These are phyloP conservation scores for Tolmerus cingulatus DNA, from an alignment of 2,888 invertebrate genomes.

Conservation along the genomic window DNA sequence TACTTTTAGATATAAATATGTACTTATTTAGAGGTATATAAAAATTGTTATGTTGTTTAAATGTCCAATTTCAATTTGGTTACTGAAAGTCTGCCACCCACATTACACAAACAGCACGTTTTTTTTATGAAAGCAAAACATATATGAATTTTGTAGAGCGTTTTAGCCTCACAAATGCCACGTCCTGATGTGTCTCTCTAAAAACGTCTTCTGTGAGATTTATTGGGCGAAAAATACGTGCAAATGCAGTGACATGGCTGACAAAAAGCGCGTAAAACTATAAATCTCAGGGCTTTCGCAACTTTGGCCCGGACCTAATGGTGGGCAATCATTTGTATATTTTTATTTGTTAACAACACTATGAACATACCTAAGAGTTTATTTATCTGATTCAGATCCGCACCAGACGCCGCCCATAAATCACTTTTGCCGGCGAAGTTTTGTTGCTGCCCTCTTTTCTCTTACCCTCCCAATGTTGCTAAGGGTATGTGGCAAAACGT, in stretches of 20 bases:
- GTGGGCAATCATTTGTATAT: conserved; percentile 49
- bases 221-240: conserved; percentile 29
- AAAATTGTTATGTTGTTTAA: background rate
- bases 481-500: conserved; percentile 44
- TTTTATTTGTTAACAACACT: conserved; percentile 49
- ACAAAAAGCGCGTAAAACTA: conserved; percentile 38
- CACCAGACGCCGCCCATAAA: conserved; percentile 48
- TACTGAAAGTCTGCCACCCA: background rate
- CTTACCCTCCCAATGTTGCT: background rate
- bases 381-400: conserved; percentile 49
- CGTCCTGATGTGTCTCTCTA: background rate
- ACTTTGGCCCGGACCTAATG: conserved; percentile 40
- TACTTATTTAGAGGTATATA: too few relatives aligned
- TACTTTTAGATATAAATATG: too few relatives aligned
- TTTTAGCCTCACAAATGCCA: background rate
- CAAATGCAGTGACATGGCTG: conserved; percentile 29
- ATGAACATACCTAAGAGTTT: conserved; percentile 49
- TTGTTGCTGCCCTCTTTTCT: background rate
- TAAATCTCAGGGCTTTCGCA: conserved; percentile 24
- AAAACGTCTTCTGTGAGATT: background rate
- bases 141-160: background rate
- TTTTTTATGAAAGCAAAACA: background rate
- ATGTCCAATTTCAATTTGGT: background rate
- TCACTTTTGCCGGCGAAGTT: conserved; percentile 43
- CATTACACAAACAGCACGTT: background rate